Evolutionary conservation across 2,797 vertebrate genomes (phyloP).

Genomic region (Pyrocephalus nanus): DNA sequence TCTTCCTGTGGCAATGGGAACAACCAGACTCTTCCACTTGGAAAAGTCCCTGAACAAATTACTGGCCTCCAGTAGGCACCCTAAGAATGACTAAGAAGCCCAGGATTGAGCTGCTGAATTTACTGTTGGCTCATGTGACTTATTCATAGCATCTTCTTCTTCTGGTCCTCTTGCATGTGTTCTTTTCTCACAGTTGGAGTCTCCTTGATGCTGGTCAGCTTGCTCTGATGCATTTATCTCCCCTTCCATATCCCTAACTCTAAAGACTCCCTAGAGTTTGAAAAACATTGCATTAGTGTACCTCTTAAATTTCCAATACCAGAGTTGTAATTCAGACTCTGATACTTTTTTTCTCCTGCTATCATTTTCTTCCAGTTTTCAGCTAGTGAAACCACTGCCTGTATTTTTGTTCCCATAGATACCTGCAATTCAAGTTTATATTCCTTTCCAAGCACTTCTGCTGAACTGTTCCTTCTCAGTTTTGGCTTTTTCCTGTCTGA

Average conservation of each 20-base stretch:
- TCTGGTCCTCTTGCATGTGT: not conserved
- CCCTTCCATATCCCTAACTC: not conserved
- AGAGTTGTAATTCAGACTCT: not conserved
- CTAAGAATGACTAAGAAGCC: not conserved
- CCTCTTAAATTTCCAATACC: not conserved
- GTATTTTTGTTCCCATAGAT: not conserved
- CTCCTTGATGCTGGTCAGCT: not conserved
- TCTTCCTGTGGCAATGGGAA: not conserved
- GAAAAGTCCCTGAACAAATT: not conserved
- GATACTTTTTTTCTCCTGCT: not conserved
- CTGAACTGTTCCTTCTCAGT: not conserved
- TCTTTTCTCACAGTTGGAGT: not conserved
- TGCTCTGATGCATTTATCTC: not conserved
- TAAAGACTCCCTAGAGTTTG: not conserved
- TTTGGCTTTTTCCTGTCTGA: not conserved
- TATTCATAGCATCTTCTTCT: not conserved
- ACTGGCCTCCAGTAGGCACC: not conserved
- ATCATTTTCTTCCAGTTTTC: not conserved
- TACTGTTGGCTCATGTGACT: not conserved
- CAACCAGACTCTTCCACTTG: not conserved
- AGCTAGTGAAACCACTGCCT: not conserved
- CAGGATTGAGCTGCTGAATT: not conserved
- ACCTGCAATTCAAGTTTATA: not conserved
- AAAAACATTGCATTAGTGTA: not conserved
- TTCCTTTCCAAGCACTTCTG: not conserved